Percentiles rank a stretch among this genome's conserved stretches.
phyloP scores from a whole-genome alignment of 2,797 vertebrate genomes.

The Gallirallus australis region DNA sequence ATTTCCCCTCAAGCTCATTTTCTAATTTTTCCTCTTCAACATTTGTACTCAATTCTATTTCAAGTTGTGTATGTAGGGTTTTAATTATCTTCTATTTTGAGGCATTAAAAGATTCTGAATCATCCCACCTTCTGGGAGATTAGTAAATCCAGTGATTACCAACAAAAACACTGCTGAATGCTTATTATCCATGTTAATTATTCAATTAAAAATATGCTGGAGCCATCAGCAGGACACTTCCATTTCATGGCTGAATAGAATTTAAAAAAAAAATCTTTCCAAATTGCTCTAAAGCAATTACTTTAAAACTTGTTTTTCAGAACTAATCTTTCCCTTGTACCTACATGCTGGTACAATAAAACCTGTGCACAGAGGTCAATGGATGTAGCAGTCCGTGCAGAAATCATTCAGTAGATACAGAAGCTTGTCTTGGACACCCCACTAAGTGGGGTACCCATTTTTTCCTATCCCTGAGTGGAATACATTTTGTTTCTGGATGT shows the following conservation, averaged over 20 bases:
- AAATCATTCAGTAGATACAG: neutral
- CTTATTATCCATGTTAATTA: slow-evolving; percentile 51
- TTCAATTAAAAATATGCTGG: slow-evolving; percentile 64
- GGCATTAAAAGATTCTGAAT: slow-evolving; percentile 51
- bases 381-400: neutral
- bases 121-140: slow-evolving; percentile 64
- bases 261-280: neutral
- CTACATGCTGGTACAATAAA: slow-evolving; percentile 10
- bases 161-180: slow-evolving; percentile 10
- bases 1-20: neutral
- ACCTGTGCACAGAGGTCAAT: neutral
- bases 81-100: slow-evolving; percentile 57
- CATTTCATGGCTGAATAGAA: slow-evolving; percentile 14
- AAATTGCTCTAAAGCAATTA: slow-evolving; percentile 47
- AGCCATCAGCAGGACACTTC: slow-evolving; percentile 57
- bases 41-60: slow-evolving; percentile 45
- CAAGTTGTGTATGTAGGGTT: slow-evolving; percentile 4
- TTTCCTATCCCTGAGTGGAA: neutral
- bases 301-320: slow-evolving; percentile 24
- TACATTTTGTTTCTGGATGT: neutral
- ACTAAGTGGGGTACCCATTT: neutral
- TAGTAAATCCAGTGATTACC: slow-evolving; percentile 49
- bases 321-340: neutral
- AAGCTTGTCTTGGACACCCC: neutral
- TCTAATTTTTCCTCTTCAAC: slow-evolving; percentile 23